Conservation (phyloP, 2,888 invertebrate species). For the Dexiosoma caninum region DNA sequence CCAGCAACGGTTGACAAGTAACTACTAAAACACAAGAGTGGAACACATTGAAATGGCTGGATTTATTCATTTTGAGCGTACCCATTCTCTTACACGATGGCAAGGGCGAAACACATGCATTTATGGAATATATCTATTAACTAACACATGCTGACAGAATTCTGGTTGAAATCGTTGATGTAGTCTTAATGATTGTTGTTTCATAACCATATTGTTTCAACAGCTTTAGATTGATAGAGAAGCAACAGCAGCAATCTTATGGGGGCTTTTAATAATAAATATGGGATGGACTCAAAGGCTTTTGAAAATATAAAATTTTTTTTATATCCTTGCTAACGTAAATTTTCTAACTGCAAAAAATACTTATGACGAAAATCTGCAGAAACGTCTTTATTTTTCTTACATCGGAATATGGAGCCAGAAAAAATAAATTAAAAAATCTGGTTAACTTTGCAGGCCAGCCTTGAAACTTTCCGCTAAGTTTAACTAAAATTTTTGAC, state of each 20-base stretch:
- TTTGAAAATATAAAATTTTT: too few relatives aligned
- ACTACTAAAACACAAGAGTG: constrained; percentile 44
- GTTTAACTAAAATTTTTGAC: too few relatives aligned
- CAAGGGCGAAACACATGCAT: not conserved
- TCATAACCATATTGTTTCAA: constrained; percentile 8
- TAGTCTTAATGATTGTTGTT: constrained; percentile 2
- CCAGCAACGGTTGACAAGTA: constrained; percentile 47
- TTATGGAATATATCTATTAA: not conserved
- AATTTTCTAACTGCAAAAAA: too few relatives aligned
- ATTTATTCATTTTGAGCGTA: constrained; percentile 25
- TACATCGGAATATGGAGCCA: too few relatives aligned
- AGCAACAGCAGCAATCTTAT: not conserved
- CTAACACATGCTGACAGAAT: not conserved
- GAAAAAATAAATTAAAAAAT: too few relatives aligned
- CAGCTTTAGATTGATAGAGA: not conserved
- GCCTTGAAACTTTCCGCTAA: too few relatives aligned
- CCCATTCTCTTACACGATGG: constrained; percentile 3
- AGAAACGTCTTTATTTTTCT: too few relatives aligned
- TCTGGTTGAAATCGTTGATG: not conserved
- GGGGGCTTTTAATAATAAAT: not conserved
- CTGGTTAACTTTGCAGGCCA: too few relatives aligned
- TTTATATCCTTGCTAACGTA: too few relatives aligned
- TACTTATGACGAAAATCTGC: too few relatives aligned
- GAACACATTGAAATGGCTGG: constrained; percentile 36
- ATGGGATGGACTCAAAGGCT: not conserved